Evolutionary conservation across 2,113 vertebrate species (phyloP), one percentile per base, ranked within the genome.

Genomic region (Oceanodroma tethys): DNA sequence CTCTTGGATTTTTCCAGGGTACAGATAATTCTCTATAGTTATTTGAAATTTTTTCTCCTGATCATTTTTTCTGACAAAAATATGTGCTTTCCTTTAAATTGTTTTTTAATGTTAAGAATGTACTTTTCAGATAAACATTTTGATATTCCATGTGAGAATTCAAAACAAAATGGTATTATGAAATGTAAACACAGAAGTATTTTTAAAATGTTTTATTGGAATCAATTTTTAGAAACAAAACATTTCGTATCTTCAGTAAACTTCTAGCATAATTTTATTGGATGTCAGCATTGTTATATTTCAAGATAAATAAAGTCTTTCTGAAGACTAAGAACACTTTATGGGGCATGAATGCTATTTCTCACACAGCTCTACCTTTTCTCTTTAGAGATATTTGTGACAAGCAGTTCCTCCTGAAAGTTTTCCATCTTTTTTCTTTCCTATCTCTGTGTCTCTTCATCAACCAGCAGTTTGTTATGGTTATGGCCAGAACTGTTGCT

Each of bases 141-240:
- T 72, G 0, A 45, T 73, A 81, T 52, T 86, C 13, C 67, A 7
- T 50, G 6, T 60, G 63, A 70, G 86, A 90, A 87, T 79, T 59
- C 73, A 26, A 59, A 86, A 20, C 8, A 84, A 95, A 86, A 78
- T 58, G 4, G 3, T 26, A 47, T 71, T 78, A 25, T 73, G 50
- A 88, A 73, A 66, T 78, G 22, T 72, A 86, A 96, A 68, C 32
- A 87, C 12, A 47, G 11, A 86, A 82, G 76, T 59, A 83, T 73
- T 86, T 93, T 83, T 27, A 81, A 88, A 88, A 62, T 45, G 4
- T 88, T 86, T 60, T 47, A 68, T 68, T 72, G 15, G n/a, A 66
- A 72, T 87, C 7, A 59, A 23, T 83, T 86, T 90, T 89, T 94
- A 92, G 60, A 91, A 94, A 93, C 62, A 79, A 92, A 92, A 25